phyloP scores from a whole-genome alignment of 1,140 invertebrate species.

The Bombus superbus region DNA sequence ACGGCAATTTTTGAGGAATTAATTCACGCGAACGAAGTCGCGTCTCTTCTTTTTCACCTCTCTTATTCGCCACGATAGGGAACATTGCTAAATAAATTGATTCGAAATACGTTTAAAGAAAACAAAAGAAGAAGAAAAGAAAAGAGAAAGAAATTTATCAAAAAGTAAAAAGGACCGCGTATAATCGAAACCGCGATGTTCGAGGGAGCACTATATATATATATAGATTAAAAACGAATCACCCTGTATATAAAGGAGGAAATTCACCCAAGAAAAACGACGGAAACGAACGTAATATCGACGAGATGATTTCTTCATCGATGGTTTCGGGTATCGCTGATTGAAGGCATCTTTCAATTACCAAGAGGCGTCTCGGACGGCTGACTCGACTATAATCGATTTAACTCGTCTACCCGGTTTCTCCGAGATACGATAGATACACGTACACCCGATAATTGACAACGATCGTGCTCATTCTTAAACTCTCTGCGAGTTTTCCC shows the following conservation, averaged over 20 bases:
- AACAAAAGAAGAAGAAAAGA: no score
- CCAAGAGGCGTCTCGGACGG: neutral
- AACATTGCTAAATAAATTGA: no score
- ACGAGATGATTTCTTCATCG: conserved; percentile 28
- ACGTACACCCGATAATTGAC: conserved; percentile 41
- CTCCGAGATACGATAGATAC: neutral
- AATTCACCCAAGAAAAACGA: neutral
- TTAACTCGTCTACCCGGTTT: conserved; percentile 22
- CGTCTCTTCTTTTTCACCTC: no score
- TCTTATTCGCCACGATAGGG: no score
- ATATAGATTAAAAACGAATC: neutral
- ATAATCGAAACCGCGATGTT: no score
- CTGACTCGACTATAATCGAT: conserved; percentile 41
- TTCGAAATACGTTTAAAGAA: no score
- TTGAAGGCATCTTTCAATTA: conserved; percentile 46
- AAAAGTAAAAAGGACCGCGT: no score
- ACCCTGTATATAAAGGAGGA: neutral
- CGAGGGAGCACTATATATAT: neutral
- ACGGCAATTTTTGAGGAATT: no score
- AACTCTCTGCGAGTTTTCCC: neutral
- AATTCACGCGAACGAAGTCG: no score
- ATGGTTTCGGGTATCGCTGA: conserved; percentile 31
- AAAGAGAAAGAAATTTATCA: no score
- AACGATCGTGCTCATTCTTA: conserved; percentile 31
- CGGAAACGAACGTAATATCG: conserved; percentile 6